Evolutionary conservation across 2,797 vertebrate species (phyloP).

Genomic region (Falco rusticolus): DNA sequence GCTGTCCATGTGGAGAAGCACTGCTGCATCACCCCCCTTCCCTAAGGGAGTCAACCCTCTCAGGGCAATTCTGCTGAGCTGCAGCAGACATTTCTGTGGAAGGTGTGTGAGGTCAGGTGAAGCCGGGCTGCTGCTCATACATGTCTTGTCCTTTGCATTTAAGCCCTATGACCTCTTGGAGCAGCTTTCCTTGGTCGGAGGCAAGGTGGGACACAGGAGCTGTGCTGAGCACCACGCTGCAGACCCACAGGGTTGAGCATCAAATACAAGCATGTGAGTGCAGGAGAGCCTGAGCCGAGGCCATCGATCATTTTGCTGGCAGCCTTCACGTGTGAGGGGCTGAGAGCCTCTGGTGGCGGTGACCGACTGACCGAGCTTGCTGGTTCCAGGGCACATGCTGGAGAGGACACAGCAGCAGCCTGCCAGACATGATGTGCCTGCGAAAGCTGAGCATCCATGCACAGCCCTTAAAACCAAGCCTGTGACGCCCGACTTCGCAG

Average conservation of each 20-base stretch:
- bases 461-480: fast-evolving
- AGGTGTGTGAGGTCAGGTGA: not conserved
- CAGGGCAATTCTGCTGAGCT: not conserved
- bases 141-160: not conserved
- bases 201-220: not conserved
- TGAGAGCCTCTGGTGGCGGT: not conserved
- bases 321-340: fast-evolving
- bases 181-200: not conserved
- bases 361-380: not conserved
- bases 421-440: not conserved
- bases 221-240: fast-evolving
- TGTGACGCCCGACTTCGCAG: not conserved
- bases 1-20: too few species aligned
- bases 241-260: not conserved
- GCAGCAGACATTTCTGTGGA: not conserved
- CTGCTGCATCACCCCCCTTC: not conserved
- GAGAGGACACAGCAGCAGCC: not conserved
- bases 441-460: fast-evolving
- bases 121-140: not conserved
- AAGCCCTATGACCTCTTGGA: not conserved
- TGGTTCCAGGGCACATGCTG: not conserved
- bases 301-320: fast-evolving
- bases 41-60: too few species aligned
- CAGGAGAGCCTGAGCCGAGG: fast-evolving
- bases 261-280: fast-evolving